Conservation (phyloP, 1,140 invertebrate genomes). For the Pseudomyrmex pallidus region DNA sequence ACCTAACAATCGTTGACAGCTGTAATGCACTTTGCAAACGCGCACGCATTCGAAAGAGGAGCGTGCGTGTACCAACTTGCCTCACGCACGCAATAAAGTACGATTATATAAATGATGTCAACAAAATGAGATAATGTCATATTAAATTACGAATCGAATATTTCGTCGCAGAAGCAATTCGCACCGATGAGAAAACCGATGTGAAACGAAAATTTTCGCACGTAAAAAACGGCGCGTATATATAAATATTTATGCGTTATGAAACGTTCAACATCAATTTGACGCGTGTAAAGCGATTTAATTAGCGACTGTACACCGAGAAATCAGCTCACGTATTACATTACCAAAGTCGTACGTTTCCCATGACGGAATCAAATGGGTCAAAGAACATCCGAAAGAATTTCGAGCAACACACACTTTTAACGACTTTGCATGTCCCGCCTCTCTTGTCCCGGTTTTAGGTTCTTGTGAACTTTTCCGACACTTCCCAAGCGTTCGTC, state of each 20-base stretch:
- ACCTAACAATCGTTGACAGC: slow-evolving; percentile 20
- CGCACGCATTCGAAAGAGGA: not conserved
- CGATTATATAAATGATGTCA: no score
- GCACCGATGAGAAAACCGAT: not conserved
- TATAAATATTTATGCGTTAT: not conserved
- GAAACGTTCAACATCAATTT: not conserved
- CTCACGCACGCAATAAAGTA: not conserved
- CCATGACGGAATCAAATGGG: slow-evolving; percentile 44
- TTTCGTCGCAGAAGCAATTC: not conserved
- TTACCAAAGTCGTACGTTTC: slow-evolving; percentile 26
- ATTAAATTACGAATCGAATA: no score
- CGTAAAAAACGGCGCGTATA: no score
- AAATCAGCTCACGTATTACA: not conserved
- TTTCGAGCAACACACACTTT: slow-evolving; percentile 12
- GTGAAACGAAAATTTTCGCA: no score
- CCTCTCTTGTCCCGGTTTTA: not conserved
- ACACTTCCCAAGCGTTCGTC: slow-evolving; percentile 3
- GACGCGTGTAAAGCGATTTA: not conserved
- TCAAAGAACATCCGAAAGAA: slow-evolving; percentile 49
- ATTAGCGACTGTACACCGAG: not conserved
- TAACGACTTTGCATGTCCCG: slow-evolving; percentile 33
- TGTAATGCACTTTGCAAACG: not conserved
- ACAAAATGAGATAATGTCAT: no score
- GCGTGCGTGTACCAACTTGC: not conserved
- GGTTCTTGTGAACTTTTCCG: slow-evolving; percentile 18